phyloP scores from a whole-genome alignment of 2,888 invertebrate species.

The Elegia similella region DNA sequence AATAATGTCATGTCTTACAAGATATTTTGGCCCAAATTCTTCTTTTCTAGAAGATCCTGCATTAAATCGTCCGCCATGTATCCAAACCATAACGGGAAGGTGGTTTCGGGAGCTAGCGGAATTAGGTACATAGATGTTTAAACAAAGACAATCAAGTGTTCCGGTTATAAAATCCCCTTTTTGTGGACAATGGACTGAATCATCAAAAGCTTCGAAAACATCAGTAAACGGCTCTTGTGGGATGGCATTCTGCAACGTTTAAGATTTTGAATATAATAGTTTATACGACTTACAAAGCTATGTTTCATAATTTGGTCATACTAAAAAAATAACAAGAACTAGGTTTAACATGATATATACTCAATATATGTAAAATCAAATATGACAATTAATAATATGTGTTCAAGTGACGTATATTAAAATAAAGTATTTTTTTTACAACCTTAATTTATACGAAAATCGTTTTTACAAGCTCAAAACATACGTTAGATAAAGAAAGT shows the following conservation, averaged over 20 bases:
- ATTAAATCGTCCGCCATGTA: slow-evolving; percentile 51
- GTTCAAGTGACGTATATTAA: no score
- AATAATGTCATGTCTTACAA: slow-evolving; percentile 44
- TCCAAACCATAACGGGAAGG: slow-evolving; percentile 52
- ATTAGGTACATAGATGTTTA: slow-evolving; percentile 82
- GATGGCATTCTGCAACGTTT: slow-evolving; percentile 38
- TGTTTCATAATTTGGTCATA: no score
- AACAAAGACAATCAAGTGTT: slow-evolving; percentile 80
- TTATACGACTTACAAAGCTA: no score
- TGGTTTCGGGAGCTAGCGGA: slow-evolving; percentile 31
- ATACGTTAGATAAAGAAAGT: no score
- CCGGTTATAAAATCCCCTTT: no score
- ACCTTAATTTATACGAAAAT: no score
- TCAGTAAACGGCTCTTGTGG: slow-evolving; percentile 39
- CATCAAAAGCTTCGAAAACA: slow-evolving; percentile 35
- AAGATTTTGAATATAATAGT: background rate
- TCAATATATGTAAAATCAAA: no score
- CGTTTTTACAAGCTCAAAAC: no score
- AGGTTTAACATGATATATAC: no score
- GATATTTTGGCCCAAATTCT: slow-evolving; percentile 41
- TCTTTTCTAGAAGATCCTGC: slow-evolving; percentile 37
- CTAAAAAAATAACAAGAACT: no score
- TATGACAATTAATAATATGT: no score
- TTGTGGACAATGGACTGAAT: slow-evolving; percentile 35
- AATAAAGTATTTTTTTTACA: no score